Base-by-base conservation (phyloP, 2,888 invertebrate species). In the Hedychridium roseum region DNA sequence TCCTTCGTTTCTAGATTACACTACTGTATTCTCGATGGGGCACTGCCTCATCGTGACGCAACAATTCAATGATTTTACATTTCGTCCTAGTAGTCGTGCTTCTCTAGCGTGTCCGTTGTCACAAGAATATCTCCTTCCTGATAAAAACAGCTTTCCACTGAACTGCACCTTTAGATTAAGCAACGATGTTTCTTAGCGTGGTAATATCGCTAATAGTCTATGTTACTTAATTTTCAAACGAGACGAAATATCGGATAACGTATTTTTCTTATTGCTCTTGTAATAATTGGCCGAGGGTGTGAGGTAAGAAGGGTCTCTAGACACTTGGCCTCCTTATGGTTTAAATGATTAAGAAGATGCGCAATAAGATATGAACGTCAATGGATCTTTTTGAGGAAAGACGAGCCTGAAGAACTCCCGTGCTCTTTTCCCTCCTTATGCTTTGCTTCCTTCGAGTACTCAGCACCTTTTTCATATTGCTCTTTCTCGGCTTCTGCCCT, bases 381-480 rank as follows among this genome's bases (percentile, higher is more conserved):
- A 23, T 23, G 9, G 9, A 23, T 23, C 31, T 49, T 49, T 15
- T 44, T 49, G 2, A 15, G 20, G 12, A 28, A 35, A 7, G 21
- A 21, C 26, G 26, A 27, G 18, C 20, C 32, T 20, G 49, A 49
- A 1, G 23, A 23, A 6, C 23, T 9, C 5, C 72, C 74, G 42
- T 67, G 62, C 14, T 63, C 60, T 37, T 72, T 66, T 3, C 65
- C 74, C 17, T 66, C 68, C n/a, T 41, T 11, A 15, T 44, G 48
- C 1, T 35, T 53, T 1, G 58, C 63, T 30, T 70, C 66, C 40
- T 73, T 73, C 50, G 64, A 66, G 37, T 54, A 57, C 35, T 58
- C 54, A 12, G 68, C 68, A 32, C 82, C 80, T 51, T 82, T 79
- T 26, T 80, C 82, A 66, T 71, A 68, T 36, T 67, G 68, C 5